phyloP scores from a whole-genome alignment of 2,888 invertebrate species.

The Aleiodes leptofemur region DNA sequence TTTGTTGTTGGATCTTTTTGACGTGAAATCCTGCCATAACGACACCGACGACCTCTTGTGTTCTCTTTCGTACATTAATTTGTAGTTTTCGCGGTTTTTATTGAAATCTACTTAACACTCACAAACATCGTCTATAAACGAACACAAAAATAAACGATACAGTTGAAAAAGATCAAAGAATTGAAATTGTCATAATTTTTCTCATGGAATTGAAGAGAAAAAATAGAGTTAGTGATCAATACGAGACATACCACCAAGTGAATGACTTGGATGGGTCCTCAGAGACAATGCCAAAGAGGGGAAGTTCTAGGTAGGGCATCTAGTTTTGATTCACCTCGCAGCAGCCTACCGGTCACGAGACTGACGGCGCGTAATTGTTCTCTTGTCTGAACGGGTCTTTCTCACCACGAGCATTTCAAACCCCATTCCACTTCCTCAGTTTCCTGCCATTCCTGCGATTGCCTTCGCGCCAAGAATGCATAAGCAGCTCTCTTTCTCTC shows the following conservation, averaged over 20 bases:
- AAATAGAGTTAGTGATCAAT: neutral
- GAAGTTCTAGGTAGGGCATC: constrained; percentile 52
- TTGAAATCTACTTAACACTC: too few species aligned
- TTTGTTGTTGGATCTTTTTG: too few species aligned
- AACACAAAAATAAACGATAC: too few species aligned
- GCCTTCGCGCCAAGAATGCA: constrained; percentile 72
- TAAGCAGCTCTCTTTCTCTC: constrained; percentile 61
- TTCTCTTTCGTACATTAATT: too few species aligned
- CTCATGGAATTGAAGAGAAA: neutral
- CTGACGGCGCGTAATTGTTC: constrained; percentile 74
- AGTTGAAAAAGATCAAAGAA: neutral
- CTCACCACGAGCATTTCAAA: constrained; percentile 51
- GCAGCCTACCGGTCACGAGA: constrained; percentile 69
- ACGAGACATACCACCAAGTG: neutral
- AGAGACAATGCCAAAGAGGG: constrained; percentile 5
- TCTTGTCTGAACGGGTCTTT: constrained; percentile 66
- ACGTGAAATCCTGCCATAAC: too few species aligned
- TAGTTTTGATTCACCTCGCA: constrained; percentile 74
- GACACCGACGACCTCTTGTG: too few species aligned
- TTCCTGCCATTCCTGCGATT: constrained; percentile 67
- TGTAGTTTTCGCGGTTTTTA: too few species aligned
- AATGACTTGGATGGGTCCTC: constrained; percentile 42
- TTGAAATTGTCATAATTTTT: too few species aligned
- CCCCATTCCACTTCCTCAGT: constrained; percentile 46
- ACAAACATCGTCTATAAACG: too few species aligned